Base-by-base conservation (phyloP, 2,888 invertebrate genomes). In the Neria commutata region DNA sequence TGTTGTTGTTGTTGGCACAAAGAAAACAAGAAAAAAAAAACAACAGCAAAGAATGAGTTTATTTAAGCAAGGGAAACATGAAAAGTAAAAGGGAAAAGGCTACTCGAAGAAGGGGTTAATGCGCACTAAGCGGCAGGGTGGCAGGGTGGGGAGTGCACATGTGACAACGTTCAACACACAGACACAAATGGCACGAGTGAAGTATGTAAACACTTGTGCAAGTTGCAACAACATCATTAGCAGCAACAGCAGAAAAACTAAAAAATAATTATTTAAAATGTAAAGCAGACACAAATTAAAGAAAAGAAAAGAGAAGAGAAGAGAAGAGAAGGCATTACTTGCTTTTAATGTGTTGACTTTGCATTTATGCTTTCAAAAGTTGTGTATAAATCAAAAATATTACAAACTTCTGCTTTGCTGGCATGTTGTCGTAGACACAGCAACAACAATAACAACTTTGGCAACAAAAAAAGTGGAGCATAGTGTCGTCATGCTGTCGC, bases 291-390 rank as follows among this genome's bases (percentile, higher is more conserved):
- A 37, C 11, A 37, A 37, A 37, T 14, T 37, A 37, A n/a, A 42
- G 21, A 37, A 42, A 3, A 5, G 11, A 5, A 29, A 54, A 33
- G 25, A 10, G 40, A 26, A 34, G n/a, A 50, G 8, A n/a, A 29
- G 50, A 33, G 25, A 10, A 29, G 26, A 34, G n/a, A 50, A 17
- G 6, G 17, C 14, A 52, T 37, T 16, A 37, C 42, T 51, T 17
- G 33, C 55, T 50, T 46, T 51, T 37, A 59, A 47, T 45, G 42
- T 59, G 54, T 59, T 59, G 54, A 47, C 23, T 47, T 55, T 51
- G 37, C 54, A 59, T 59, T 54, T 51, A 37, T 54, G 42, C 37
- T 37, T 21, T 37, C n/a, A 11, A 11, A 29, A 8, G 11, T 11
- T 6, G 11, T 6, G 6, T 6, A 29, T 6, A 8, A 11, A 29